These are phyloP conservation scores for Monoplex corrugatus DNA, from an alignment of 2,888 invertebrate species.

Conservation along the genomic window DNA sequence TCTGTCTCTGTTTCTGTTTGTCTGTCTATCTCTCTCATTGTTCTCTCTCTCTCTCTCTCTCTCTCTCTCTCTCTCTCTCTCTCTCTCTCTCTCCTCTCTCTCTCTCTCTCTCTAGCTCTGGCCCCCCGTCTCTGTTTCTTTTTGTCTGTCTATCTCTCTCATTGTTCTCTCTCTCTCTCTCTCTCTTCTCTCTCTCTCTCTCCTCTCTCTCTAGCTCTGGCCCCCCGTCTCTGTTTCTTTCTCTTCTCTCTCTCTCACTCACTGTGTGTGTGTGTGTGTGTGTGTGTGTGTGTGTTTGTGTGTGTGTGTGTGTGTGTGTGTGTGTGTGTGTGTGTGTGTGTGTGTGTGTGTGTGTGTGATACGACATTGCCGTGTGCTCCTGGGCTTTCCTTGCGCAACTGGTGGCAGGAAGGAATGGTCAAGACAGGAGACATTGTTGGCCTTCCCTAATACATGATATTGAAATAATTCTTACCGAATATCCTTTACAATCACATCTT, in stretches of 20 bases:
- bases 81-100: background rate
- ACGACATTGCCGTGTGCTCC: too few relatives aligned
- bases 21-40: constrained; percentile 1
- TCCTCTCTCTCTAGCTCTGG: background rate
- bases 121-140: background rate
- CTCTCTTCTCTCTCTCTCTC: background rate
- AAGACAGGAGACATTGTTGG: too few relatives aligned
- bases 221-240: too few relatives aligned
- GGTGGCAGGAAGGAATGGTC: too few relatives aligned
- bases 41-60: background rate
- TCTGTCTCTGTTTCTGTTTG: too few relatives aligned
- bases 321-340: constrained; percentile 11
- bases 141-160: background rate
- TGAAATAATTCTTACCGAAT: too few relatives aligned
- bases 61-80: background rate
- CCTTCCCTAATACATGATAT: too few relatives aligned
- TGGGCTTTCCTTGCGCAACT: too few relatives aligned
- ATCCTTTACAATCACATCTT: too few relatives aligned
- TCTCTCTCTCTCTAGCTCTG: constrained; percentile 1
- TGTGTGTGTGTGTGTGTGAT: background rate
- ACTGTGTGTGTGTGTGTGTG: too few relatives aligned
- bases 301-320: background rate
- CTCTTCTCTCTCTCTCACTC: background rate
- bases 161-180: constrained; percentile 29
- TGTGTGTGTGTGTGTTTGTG: background rate